Evolutionary conservation across 2,797 vertebrate species (phyloP).

Genomic region (Eulemur coronatus): DNA sequence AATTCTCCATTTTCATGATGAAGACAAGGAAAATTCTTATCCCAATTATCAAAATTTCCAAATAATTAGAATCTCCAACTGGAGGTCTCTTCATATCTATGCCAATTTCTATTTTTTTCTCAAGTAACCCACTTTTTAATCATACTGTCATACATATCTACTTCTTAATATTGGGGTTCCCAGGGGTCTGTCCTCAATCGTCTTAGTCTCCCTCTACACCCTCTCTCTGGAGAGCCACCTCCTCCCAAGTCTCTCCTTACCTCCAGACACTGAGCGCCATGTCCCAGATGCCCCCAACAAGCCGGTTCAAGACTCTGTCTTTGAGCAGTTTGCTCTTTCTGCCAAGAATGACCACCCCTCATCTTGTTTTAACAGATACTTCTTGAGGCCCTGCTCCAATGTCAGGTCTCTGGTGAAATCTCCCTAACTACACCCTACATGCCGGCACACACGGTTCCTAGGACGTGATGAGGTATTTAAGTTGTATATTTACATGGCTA

Average conservation of each 20-base stretch:
- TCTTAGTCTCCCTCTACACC: not conserved
- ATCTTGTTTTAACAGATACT: not conserved
- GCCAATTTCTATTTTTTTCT: not conserved
- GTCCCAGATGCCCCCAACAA: not conserved
- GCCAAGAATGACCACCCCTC: not conserved
- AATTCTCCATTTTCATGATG: not conserved
- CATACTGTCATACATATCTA: not conserved
- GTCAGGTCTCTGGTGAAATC: not conserved
- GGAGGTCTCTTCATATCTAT: not conserved
- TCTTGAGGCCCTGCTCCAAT: not conserved
- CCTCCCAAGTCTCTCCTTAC: not conserved
- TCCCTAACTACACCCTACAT: not conserved
- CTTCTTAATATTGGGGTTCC: fast-evolving
- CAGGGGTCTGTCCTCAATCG: not conserved
- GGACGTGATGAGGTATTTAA: fast-evolving
- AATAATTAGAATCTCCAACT: not conserved
- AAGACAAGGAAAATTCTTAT: not conserved
- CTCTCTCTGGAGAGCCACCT: not conserved
- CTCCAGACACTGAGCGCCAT: not conserved
- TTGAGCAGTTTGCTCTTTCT: not conserved
- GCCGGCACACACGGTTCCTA: not conserved
- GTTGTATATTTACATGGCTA: not conserved
- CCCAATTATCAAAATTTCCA: not conserved
- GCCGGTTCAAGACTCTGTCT: not conserved
- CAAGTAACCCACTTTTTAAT: not conserved